phyloP scores from a whole-genome alignment of 2,888 invertebrate genomes.

The Andrena bicolor region DNA sequence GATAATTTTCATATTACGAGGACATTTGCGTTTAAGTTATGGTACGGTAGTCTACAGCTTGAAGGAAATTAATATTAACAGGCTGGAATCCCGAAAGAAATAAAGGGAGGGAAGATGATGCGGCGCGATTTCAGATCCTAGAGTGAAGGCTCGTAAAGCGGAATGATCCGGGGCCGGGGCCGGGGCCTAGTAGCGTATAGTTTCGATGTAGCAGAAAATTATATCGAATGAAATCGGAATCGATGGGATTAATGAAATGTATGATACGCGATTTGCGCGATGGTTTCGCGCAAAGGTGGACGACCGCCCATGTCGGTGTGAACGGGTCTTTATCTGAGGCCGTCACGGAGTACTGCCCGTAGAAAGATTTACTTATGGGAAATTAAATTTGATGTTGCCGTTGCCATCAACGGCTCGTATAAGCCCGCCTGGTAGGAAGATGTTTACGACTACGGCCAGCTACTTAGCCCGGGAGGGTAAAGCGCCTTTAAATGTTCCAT shows the following conservation, averaged over 20 bases:
- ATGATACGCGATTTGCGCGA: constrained; percentile 57
- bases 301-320: constrained; percentile 72
- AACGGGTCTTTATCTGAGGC: constrained; percentile 70
- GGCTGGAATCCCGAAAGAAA: constrained; percentile 47
- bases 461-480: constrained; percentile 78
- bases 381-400: constrained; percentile 81
- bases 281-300: constrained; percentile 44
- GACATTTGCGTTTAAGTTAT: constrained; percentile 48
- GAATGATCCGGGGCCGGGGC: constrained; percentile 31
- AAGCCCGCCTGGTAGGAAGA: constrained; percentile 78
- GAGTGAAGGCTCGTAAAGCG: constrained; percentile 60
- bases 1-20: constrained; percentile 54
- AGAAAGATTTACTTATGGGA: constrained; percentile 81
- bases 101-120: constrained; percentile 46
- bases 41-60: constrained; percentile 25
- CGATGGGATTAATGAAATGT: constrained; percentile 55
- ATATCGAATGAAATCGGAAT: constrained; percentile 44
- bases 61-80: constrained; percentile 53
- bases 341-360: constrained; percentile 72
- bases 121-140: constrained; percentile 50
- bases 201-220: constrained; percentile 37
- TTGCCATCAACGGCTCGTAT: constrained; percentile 82
- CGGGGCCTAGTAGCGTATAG: constrained; percentile 3
- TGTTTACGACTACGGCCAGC: constrained; percentile 81
- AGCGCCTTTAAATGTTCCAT: constrained; percentile 72